Evolutionary conservation across 2,888 invertebrate genomes (phyloP), one percentile per base, ranked within the genome.

Genomic region (Pandemis heparana): DNA sequence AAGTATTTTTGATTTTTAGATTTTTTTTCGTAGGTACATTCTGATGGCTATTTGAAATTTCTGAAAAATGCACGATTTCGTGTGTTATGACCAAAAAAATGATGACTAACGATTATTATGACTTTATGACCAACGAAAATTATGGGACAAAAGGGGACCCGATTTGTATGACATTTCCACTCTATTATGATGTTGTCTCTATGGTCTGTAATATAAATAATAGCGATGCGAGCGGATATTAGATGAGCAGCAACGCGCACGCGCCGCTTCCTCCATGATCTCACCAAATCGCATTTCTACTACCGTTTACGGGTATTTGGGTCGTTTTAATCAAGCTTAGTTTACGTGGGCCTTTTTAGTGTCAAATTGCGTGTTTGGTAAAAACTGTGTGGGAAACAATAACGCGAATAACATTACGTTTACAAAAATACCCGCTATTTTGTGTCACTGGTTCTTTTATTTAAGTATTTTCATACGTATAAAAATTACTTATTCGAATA

Each of bases 241-340:
- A 74, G 81, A 83, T 81, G 76, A 77, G 77, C 61, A 74, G 82
- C 85, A 85, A 85, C 84, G 75, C 76, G 75, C 75, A 76, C 76
- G 77, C 77, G 81, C 79, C 23, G 72, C 83, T 85, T 91, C 90
- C 91, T 87, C 80, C 78, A 84, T 88, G 89, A 89, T 81, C 83
- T 90, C 89, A 90, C 83, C 80, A 81, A 72, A 82, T 81, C 80
- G 80, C 76, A 80, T 85, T 88, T 82, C 80, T 80, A 83, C 83
- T 83, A 84, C 78, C 77, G 81, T 82, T 84, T 83, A 72, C 71
- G 74, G 65, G 75, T 79, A 87, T 85, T 84, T 82, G 80, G 90
- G 89, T 84, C 89, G 83, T 75, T 77, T 75, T 82, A 83, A 87
- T 83, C 81, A 77, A 76, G 71, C 63, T 67, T 56, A 75, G 65